Base-by-base conservation (phyloP, 2,797 vertebrate genomes). In the Sebastes elongatus region DNA sequence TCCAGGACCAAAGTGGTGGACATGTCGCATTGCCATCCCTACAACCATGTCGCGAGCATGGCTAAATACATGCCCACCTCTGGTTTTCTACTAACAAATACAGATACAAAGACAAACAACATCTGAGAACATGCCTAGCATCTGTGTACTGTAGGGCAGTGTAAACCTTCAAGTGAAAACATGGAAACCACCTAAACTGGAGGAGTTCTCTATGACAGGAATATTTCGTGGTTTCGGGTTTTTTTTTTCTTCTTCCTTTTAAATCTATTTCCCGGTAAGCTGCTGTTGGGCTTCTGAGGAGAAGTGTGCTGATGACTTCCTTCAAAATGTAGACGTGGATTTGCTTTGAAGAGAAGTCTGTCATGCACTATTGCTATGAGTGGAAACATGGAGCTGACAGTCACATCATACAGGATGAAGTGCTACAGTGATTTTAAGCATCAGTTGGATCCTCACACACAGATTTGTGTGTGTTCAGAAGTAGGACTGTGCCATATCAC, bases 241-340 rank as follows among this genome's bases (percentile, higher is more conserved):
- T 22, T 73, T 23, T 49, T 53, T 32, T 53, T 23, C 28, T 10
- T 11, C 33, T 42, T 66, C 33, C 22, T 30, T 65, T 80, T 74
- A 49, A 75, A 82, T 79, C 25, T 25, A 25, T 55, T 79, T 79
- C 70, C 42, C 63, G 42, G 64, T 73, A 60, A 80, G 33, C 78
- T 67, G 69, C 70, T 67, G 71, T 74, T 20, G 8, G 61, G 49
- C 55, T 46, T 80, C 71, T 52, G 55, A 56, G 46, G 20, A 62
- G 49, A 82, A 87, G 82, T 78, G 66, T 69, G 77, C 78, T 75
- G 79, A 81, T 79, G 64, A 80, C 60, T 66, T 74, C 76, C 68
- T 69, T 79, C 13, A 74, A 64, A 77, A 77, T 52, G 76, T 32
- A 66, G 4, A 65, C 69, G 64, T 68, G 68, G 28, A 78, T 80